phyloP scores from a whole-genome alignment of 2,797 vertebrate genomes.

The Sternarchorhynchus goeldii region DNA sequence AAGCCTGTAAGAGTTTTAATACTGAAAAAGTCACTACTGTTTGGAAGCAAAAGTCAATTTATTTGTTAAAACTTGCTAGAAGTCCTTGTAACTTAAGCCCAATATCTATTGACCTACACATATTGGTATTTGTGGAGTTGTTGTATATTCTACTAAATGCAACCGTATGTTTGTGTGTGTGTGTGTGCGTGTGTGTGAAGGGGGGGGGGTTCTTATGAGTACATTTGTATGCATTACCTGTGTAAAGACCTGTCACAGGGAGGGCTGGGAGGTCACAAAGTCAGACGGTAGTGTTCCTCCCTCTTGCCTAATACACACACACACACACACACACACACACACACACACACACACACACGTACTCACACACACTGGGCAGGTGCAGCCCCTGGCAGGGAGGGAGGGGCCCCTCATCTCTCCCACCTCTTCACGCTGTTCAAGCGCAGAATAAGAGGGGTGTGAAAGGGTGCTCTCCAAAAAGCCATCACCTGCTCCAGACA shows the following conservation, averaged over 20 bases:
- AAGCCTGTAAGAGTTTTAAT: too few relatives aligned
- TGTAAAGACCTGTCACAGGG: slow-evolving; percentile 56
- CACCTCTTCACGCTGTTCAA: slow-evolving; percentile 83
- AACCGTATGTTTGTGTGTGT: not conserved
- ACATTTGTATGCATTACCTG: slow-evolving; percentile 60
- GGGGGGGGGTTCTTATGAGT: not conserved
- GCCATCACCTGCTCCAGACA: slow-evolving; percentile 82
- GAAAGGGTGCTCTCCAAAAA: slow-evolving; percentile 82
- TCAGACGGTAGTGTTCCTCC: slow-evolving; percentile 75
- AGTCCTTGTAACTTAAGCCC: too few relatives aligned
- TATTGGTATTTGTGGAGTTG: too few relatives aligned
- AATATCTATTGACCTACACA: too few relatives aligned
- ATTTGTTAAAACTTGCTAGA: too few relatives aligned
- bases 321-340: slow-evolving; percentile 22
- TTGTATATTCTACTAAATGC: too few relatives aligned
- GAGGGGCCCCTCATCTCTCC: slow-evolving; percentile 77
- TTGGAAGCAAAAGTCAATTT: too few relatives aligned
- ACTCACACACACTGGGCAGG: slow-evolving; percentile 69
- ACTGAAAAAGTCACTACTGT: too few relatives aligned
- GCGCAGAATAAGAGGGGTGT: slow-evolving; percentile 80
- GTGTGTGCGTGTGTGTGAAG: slow-evolving; percentile 22
- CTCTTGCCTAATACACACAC: slow-evolving; percentile 52
- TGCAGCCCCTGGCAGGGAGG: slow-evolving; percentile 77
- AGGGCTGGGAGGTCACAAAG: slow-evolving; percentile 68
- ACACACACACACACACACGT: slow-evolving; percentile 38